Evolutionary conservation across 2,797 vertebrate species (phyloP), one percentile per base, ranked within the genome.

Genomic region (Notoglanidium macrostoma): DNA sequence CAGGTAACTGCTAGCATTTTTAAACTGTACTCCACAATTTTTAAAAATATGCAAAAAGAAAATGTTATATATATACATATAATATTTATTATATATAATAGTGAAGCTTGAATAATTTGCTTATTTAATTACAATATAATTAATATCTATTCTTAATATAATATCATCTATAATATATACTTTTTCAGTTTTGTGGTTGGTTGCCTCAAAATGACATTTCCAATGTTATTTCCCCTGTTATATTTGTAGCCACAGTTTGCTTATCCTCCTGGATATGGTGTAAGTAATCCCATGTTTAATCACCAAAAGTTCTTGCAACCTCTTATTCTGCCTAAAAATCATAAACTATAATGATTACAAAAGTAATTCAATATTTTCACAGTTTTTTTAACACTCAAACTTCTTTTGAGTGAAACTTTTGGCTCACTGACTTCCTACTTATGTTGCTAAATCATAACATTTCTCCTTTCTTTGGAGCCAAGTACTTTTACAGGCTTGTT

Each of bases 211-310:
- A 55, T 68, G 1, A 67, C 11, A 67, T 40, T 54, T 68, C 2
- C 5, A 12, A 63, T 57, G 17, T 68, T 76, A 0, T 77, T 15
- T 78, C 68, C 32, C 0, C 21, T 51, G 46, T 79, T 81, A 35
- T 85, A 14, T 83, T 73, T 51, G 74, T 79, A 90, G 90, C 61
- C 90, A 29, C 83, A 84, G 80, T 86, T 77, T 82, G 65, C 54
- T 61, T 73, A 4, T 46, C 83, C 90, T 81, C 44, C 68, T 29
- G 86, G 35, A 78, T 83, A 17, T 88, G 44, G 23, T 29, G 90
- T 91, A 83, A 87, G 90, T 87, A 84, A 21, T 29, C 23, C 57
- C 49, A 55, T n/a, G 68, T 65, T 85, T 81, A 73, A 63, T 10
- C 5, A 6, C n/a, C 40, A 4, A 61, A 54, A 77, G 9, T 17